phyloP scores from a whole-genome alignment of 2,797 vertebrate genomes.

The Prunella strophiata region DNA sequence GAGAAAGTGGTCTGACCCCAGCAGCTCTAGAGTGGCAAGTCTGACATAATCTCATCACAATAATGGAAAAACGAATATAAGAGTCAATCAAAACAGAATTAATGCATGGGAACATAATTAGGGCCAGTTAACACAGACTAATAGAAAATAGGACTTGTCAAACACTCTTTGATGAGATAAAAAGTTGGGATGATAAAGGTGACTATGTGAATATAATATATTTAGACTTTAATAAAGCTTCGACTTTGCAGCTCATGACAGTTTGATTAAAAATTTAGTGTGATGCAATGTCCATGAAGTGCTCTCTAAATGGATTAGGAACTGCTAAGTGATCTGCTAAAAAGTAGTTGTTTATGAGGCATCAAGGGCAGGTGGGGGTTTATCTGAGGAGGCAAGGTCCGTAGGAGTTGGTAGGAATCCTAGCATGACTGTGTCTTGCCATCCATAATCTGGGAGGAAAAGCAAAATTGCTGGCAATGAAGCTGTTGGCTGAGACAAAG shows the following conservation, averaged over 20 bases:
- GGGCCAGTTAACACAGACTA: constrained; percentile 11
- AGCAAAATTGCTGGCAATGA: not conserved
- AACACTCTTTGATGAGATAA: constrained; percentile 9
- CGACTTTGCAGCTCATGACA: constrained; percentile 20
- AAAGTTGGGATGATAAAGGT: constrained; percentile 19
- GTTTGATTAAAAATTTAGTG: constrained; percentile 49
- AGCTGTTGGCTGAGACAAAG: not conserved
- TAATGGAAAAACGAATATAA: constrained; percentile 30
- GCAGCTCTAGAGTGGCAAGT: not conserved
- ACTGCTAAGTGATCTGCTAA: not conserved
- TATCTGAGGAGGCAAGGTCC: not conserved
- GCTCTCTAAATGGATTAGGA: constrained; percentile 20
- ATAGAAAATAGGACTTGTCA: constrained; percentile 50
- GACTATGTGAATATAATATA: not conserved
- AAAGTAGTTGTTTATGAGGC: constrained; percentile 21
- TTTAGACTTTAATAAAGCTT: constrained; percentile 26
- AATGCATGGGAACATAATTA: constrained; percentile 3
- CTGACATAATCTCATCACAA: constrained; percentile 39
- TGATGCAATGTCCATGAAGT: constrained; percentile 6
- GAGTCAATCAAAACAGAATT: constrained; percentile 51
- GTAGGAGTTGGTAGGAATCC: not conserved
- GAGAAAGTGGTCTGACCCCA: constrained; percentile 36
- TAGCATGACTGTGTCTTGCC: not conserved
- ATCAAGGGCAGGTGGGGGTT: constrained; percentile 1
- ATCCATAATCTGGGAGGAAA: not conserved